Base-by-base conservation (phyloP, 1,140 invertebrate genomes). In the Eufriesea mexicana region DNA sequence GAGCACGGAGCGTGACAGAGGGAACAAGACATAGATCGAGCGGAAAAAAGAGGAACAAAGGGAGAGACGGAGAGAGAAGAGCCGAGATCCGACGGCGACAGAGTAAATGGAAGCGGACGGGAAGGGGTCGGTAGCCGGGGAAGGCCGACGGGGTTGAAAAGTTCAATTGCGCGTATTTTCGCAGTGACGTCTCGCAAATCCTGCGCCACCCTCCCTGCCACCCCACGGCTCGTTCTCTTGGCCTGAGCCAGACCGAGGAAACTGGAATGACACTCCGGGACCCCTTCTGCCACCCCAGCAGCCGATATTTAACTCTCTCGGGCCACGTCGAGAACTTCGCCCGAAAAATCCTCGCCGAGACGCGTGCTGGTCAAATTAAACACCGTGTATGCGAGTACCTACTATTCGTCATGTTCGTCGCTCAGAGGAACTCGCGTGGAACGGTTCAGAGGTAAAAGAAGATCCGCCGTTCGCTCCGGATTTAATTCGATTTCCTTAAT, bases 81-180 rank as follows among this genome's bases (percentile, higher is more conserved):
- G 77, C 80, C 84, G 75, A 81, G 75, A 88, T 88, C 87, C 87
- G 86, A 86, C 84, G 76, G 86, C 88, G 83, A 85, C 84, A 79
- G 66, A 84, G 77, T 84, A 88, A 89, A 89, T 86, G 81, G 85
- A 83, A 73, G 72, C 74, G 74, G 61, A 82, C 75, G 83, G 77
- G 66, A 47, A 70, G 72, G 67, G 77, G 78, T 82, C 76, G 85
- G 83, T 79, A 81, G 89, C 77, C 54, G 47, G 79, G 62, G 77
- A 62, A 88, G 83, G 62, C 87, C 84, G 85, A 89, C 88, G 87
- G 92, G 93, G 92, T 94, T 94, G 93, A 92, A 94, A 94, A 94
- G 93, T 94, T 94, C 92, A 94, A 94, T 94, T 94, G 93, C 93
- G 92, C 93, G 92, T 93, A 93, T 93, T 94, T 94, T 94, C 92